Conservation (phyloP, 2,797 vertebrate species). For the Apodemus agrarius region DNA sequence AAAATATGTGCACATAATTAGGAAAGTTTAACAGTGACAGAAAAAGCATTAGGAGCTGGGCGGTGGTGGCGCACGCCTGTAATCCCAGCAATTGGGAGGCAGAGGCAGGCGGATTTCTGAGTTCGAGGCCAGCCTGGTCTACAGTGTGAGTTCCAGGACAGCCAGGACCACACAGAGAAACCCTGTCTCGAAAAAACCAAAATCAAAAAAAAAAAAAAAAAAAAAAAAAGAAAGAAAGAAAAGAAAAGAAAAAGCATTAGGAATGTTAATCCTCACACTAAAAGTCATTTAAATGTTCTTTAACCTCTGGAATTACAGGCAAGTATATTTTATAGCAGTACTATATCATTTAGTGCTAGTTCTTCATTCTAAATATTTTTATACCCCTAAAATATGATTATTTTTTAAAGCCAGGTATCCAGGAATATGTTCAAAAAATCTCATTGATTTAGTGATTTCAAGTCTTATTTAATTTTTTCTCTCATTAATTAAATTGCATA, state of each 20-base stretch:
- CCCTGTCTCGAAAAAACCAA: no score
- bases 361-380: background rate
- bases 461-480: background rate
- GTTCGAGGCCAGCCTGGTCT: no score
- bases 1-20: background rate
- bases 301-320: fast-evolving
- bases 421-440: background rate
- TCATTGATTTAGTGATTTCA: background rate
- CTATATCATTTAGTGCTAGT: background rate
- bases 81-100: no score
- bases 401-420: background rate
- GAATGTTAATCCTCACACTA: background rate
- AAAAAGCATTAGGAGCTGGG: background rate
- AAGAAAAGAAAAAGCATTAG: background rate
- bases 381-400: background rate
- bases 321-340: background rate
- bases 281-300: background rate
- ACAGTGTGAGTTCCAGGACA: no score
- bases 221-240: no score
- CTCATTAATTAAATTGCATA: background rate
- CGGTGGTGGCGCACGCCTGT: no score
- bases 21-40: background rate
- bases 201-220: no score
- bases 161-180: no score
- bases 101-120: no score